phyloP scores from a whole-genome alignment of 2,797 vertebrate species.

The Hippocampus kuda region DNA sequence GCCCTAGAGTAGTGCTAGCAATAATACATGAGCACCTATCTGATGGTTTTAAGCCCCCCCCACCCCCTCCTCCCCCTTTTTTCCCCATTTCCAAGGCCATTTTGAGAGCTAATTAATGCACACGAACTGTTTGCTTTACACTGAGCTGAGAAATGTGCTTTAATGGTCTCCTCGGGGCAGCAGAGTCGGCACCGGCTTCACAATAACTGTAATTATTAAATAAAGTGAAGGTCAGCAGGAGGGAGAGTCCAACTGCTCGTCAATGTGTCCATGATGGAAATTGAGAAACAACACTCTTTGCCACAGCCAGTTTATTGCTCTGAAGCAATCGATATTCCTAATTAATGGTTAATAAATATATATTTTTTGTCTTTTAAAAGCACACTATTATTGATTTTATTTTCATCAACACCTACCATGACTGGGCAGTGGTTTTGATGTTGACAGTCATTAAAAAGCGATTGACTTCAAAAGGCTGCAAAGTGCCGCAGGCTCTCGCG shows the following conservation, averaged over 20 bases:
- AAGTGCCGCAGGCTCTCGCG: slow-evolving; percentile 33
- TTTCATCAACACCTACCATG: slow-evolving; percentile 29
- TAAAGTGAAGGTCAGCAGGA: slow-evolving; percentile 4
- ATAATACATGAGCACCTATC: slow-evolving; percentile 6
- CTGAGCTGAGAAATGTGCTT: slow-evolving; percentile 8
- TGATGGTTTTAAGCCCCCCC: not conserved
- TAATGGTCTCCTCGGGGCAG: slow-evolving; percentile 8
- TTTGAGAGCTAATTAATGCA: slow-evolving; percentile 9
- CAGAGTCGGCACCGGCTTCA: not conserved
- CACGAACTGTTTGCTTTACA: slow-evolving; percentile 3
- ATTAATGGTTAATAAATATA: not conserved
- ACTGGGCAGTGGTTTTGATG: slow-evolving; percentile 11
- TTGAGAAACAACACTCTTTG: not conserved
- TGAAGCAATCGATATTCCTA: not conserved
- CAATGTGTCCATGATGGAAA: not conserved
- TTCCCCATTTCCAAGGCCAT: slow-evolving; percentile 1
- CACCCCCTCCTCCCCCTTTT: not conserved
- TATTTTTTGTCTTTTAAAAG: not conserved
- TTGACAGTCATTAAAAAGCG: slow-evolving; percentile 54
- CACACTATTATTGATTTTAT: slow-evolving; percentile 35
- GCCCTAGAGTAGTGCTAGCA: slow-evolving; percentile 3
- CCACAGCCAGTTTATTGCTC: not conserved
- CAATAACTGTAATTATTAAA: slow-evolving; percentile 10
- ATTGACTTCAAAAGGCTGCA: slow-evolving; percentile 56
- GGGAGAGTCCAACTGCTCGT: not conserved